Evolutionary conservation across 1,140 invertebrate species (phyloP), one percentile per base, ranked within the genome.

Genomic region (Ooceraea biroi): DNA sequence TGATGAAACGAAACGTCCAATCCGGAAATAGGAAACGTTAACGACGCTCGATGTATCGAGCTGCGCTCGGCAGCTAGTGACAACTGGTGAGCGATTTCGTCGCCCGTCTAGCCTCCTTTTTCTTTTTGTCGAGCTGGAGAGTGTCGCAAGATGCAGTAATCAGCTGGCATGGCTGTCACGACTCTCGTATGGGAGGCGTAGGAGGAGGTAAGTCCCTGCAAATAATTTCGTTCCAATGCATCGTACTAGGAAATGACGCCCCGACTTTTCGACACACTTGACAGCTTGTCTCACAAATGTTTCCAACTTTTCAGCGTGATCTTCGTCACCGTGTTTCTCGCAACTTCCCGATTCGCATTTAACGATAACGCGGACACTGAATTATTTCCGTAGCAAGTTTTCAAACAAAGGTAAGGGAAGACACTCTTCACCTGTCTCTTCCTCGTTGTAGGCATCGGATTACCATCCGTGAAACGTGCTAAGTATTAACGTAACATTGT

Each of bases 341-440:
- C 44, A n/a, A 1, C 44, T 58, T 17, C 14, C 25, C 25, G n/a
- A n/a, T n/a, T n/a, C n/a, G n/a, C n/a, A 80, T 7, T 27, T 19
- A 57, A 46, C 7, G 22, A 44, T 30, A 71, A 36, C 36, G 7
- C 57, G n/a, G 57, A 25, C 5, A 44, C 36, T 14, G 10, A 55
- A 44, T 80, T 80, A 69, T 71, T 80, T 80, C 69, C 57, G 65
- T 71, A 55, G 52, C 22, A 22, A 4, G 22, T 52, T 68, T 69
- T 22, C 30, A 22, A 77, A 55, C 22, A 80, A 80, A 77, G 52
- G 76, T 46, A 36, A 36, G 8, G 44, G 50, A 7, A 46, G 11
- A 44, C 57, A 11, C 44, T 12, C 30, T 25, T 25, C 14, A 36
- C 50, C 36, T 41, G 17, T 60, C 14, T 22, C 4, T 12, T 25